Evolutionary conservation across 2,113 vertebrate species (phyloP).

Genomic region (Thalassoma bifasciatum): DNA sequence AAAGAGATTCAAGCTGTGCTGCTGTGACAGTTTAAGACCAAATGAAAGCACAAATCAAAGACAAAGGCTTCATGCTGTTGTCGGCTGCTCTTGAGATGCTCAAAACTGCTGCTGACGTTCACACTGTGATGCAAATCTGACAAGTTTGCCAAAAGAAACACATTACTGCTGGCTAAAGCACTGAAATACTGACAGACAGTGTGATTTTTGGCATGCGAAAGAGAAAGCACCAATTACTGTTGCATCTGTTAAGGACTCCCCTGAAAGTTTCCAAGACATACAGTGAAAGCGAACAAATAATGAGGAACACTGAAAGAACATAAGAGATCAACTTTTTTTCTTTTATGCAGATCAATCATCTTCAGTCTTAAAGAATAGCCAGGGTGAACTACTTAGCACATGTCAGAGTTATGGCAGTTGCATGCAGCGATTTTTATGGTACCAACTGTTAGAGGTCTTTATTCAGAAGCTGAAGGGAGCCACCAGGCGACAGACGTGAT

Average conservation of each 20-base stretch:
- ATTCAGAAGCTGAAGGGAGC: constrained; percentile 14
- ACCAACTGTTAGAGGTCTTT: constrained; percentile 17
- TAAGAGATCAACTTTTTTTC: neutral
- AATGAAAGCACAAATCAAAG: constrained; percentile 18
- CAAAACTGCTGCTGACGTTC: constrained; percentile 3
- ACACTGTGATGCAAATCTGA: neutral
- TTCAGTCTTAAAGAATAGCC: constrained; percentile 2
- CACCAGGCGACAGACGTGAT: constrained; percentile 33
- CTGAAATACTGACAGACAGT: neutral
- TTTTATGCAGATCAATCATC: constrained; percentile 10
- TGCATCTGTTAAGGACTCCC: neutral
- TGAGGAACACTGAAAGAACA: neutral
- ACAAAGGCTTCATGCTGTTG: neutral
- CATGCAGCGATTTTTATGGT: neutral
- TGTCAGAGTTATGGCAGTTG: constrained; percentile 9
- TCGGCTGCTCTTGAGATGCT: constrained; percentile 2
- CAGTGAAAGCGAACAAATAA: neutral
- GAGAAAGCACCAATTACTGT: neutral
- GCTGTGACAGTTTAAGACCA: constrained; percentile 12
- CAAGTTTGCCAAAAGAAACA: constrained; percentile 4
- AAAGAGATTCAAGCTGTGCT: constrained; percentile 1
- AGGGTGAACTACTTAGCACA: constrained; percentile 38
- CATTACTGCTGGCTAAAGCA: neutral
- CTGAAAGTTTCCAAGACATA: neutral
- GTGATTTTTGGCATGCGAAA: neutral